Evolutionary conservation across 2,888 invertebrate genomes (phyloP).

Genomic region (Chelonus formosanus): DNA sequence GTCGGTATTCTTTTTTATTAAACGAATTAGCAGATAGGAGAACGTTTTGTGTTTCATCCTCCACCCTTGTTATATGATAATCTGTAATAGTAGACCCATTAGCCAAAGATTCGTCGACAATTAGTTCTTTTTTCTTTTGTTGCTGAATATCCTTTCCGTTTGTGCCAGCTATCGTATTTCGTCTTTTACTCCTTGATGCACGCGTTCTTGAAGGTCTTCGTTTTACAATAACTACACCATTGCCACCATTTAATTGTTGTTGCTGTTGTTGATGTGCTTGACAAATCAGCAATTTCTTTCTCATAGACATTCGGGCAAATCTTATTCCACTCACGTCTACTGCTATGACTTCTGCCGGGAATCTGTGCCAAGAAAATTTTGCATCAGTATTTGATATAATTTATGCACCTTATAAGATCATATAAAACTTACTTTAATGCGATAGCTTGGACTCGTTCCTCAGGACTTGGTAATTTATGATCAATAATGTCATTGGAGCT

Average conservation of each 20-base stretch:
- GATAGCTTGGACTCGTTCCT: slow-evolving; percentile 84
- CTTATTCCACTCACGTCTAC: slow-evolving; percentile 89
- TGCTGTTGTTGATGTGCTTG: slow-evolving; percentile 35
- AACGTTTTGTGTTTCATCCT: background rate
- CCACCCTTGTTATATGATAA: slow-evolving; percentile 39
- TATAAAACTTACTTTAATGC: slow-evolving; percentile 76
- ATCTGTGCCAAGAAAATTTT: slow-evolving; percentile 67
- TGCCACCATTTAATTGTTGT: slow-evolving; percentile 29
- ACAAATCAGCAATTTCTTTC: slow-evolving; percentile 80
- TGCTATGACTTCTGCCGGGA: slow-evolving; percentile 86
- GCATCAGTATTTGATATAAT: no score
- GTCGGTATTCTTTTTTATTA: slow-evolving; percentile 50
- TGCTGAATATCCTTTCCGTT: slow-evolving; percentile 82
- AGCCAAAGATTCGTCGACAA: slow-evolving; percentile 5
- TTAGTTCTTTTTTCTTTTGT: background rate
- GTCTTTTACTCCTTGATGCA: slow-evolving; percentile 82
- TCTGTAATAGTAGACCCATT: slow-evolving; percentile 53
- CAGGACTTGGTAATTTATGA: slow-evolving; percentile 87
- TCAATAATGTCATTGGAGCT: slow-evolving; percentile 79
- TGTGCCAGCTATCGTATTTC: slow-evolving; percentile 91
- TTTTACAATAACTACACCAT: slow-evolving; percentile 65
- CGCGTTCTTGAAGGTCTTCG: slow-evolving; percentile 74
- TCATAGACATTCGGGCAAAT: slow-evolving; percentile 88
- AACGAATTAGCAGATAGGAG: slow-evolving; percentile 28
- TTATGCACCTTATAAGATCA: no score